Base-by-base conservation (phyloP, 2,888 invertebrate species). In the Drosophila affinis region DNA sequence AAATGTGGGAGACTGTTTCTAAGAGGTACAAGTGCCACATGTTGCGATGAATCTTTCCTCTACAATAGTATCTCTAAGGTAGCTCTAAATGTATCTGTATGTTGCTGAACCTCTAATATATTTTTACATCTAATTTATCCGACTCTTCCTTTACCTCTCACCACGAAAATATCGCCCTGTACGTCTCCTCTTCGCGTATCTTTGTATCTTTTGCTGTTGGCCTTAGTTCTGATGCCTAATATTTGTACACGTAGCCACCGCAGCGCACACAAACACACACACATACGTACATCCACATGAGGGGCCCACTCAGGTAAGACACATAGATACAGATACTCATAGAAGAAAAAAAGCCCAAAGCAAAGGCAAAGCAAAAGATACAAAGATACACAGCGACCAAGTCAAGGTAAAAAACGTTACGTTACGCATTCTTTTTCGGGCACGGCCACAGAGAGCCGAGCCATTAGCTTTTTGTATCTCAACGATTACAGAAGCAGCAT, bases 331-430 rank as follows among this genome's bases (percentile, higher is more conserved):
- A 53, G 58, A 72, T 58, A 64, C 74, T 60, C 54, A 34, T 52
- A 34, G 34, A 18, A 53, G 54, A 58, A 53, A 58, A 18, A 67
- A 51, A 72, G 55, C 75, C 62, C 87, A 85, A 87, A 86, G 87
- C 83, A 83, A 88, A 83, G 78, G 39, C 39, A 63, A 64, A 64
- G 21, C 21, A 21, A 21, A 21, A 73, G 64, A 71, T 58, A 72
- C 67, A 60, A 49, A 34, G 56, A 24, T 53, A 56, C 57, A 51
- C 62, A 64, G 52, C 64, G 55, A 77, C 62, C 87, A 81, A 87
- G 88, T 83, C 83, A 83, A 83, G 88, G 87, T 82, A 82, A 87
- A 81, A 72, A 76, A 87, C 39, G 79, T 81, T 82, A 82, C 86
- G 79, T 81, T 82, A 82, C 86, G 80, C 86, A 72, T 79, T 76